phyloP scores from a whole-genome alignment of 2,113 vertebrate genomes.

The Oryzias javanicus region DNA sequence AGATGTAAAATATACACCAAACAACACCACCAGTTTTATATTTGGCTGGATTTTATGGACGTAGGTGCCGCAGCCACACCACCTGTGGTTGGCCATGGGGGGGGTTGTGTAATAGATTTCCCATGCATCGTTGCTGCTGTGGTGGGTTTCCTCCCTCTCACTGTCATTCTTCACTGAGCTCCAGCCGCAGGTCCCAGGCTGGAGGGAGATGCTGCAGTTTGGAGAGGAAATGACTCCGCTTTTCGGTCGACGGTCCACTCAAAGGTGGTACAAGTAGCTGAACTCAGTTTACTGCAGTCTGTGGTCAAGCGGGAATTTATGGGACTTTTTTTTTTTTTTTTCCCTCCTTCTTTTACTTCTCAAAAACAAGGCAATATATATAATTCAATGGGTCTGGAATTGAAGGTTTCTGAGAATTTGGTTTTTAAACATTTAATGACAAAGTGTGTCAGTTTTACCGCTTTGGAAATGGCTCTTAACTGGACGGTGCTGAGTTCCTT shows the following conservation, averaged over 20 bases:
- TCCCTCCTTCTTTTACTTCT: not conserved
- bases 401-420: no score
- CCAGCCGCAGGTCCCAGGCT: slow-evolving; percentile 53
- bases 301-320: slow-evolving; percentile 22
- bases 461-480: slow-evolving; percentile 15
- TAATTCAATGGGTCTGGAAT: not conserved
- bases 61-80: slow-evolving; percentile 49
- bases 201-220: slow-evolving; percentile 34
- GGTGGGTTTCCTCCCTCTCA: slow-evolving; percentile 46
- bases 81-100: slow-evolving; percentile 45
- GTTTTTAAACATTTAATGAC: slow-evolving; percentile 13
- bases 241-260: slow-evolving; percentile 34
- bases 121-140: slow-evolving; percentile 51
- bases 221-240: slow-evolving; percentile 50
- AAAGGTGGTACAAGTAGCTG: slow-evolving; percentile 36
- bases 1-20: slow-evolving; percentile 24
- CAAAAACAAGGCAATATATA: not conserved
- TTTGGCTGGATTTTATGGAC: slow-evolving; percentile 48
- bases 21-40: slow-evolving; percentile 53
- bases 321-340: not conserved
- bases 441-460: slow-evolving; percentile 20
- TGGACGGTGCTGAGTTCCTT: slow-evolving; percentile 37
- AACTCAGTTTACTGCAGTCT: slow-evolving; percentile 26
- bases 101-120: slow-evolving; percentile 67
- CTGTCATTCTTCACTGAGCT: slow-evolving; percentile 49